A percentile compares a stretch with the other conserved stretches of the same genome.
Conservation (phyloP, 2,888 invertebrate species). For the Taenaris catops region DNA sequence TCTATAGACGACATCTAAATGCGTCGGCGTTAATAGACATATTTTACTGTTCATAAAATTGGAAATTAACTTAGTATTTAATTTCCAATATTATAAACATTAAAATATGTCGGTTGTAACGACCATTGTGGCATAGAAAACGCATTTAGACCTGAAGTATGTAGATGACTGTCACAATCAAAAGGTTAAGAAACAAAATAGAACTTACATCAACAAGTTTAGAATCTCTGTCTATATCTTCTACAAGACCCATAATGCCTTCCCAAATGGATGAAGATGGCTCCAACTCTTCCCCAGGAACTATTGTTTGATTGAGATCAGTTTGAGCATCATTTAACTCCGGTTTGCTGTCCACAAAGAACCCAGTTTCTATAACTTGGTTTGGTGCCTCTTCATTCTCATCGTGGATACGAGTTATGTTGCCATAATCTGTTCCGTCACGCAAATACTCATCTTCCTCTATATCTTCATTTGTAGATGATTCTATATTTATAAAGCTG, state of each 20-base stretch:
- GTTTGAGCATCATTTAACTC: slow-evolving; percentile 44
- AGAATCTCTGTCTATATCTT: slow-evolving; percentile 54
- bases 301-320: slow-evolving; percentile 64
- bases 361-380: slow-evolving; percentile 45
- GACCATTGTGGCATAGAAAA: too few relatives aligned
- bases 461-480: slow-evolving; percentile 82
- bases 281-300: slow-evolving; percentile 47
- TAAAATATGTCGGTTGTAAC: too few relatives aligned
- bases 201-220: slow-evolving; percentile 55
- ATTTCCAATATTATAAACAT: too few relatives aligned
- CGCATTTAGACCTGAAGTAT: too few relatives aligned
- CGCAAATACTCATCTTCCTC: slow-evolving; percentile 72
- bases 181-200: neutral
- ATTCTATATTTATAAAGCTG: slow-evolving; percentile 85
- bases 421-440: slow-evolving; percentile 70
- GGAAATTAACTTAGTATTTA: too few relatives aligned
- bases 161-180: too few relatives aligned
- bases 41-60: too few relatives aligned
- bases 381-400: slow-evolving; percentile 37
- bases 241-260: slow-evolving; percentile 63
- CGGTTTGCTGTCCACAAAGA: slow-evolving; percentile 45
- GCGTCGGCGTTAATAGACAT: too few relatives aligned
- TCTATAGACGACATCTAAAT: too few relatives aligned
- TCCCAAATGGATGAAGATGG: slow-evolving; percentile 61
- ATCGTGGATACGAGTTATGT: slow-evolving; percentile 54